These are phyloP conservation scores for Orchestes rusci DNA, from an alignment of 2,888 invertebrate genomes.

Conservation along the genomic window DNA sequence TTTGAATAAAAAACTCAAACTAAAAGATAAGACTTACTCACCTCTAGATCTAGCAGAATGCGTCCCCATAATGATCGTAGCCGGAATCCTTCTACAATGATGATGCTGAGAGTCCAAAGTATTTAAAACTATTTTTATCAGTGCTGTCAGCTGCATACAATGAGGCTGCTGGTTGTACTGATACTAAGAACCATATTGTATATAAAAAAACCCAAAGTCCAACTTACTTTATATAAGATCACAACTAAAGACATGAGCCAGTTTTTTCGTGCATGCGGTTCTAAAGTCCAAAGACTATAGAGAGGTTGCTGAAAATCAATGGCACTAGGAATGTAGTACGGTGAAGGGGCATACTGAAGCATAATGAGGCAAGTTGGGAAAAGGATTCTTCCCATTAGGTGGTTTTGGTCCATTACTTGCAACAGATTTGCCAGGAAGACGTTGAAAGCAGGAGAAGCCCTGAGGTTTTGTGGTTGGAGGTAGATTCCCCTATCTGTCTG, in stretches of 20 bases:
- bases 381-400: slow-evolving; percentile 83
- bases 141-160: slow-evolving; percentile 64
- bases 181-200: slow-evolving; percentile 47
- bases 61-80: slow-evolving; percentile 68
- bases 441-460: slow-evolving; percentile 90
- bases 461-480: slow-evolving; percentile 78
- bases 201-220: not conserved
- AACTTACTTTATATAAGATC: slow-evolving; percentile 88
- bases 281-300: slow-evolving; percentile 83
- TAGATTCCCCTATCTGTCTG: slow-evolving; percentile 85
- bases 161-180: slow-evolving; percentile 67
- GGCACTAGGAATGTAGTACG: slow-evolving; percentile 50
- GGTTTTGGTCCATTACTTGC: slow-evolving; percentile 92
- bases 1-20: too few species aligned
- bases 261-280: slow-evolving; percentile 77
- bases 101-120: slow-evolving; percentile 89
- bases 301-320: slow-evolving; percentile 58
- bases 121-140: slow-evolving; percentile 85
- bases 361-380: slow-evolving; percentile 77
- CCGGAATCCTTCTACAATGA: slow-evolving; percentile 78
- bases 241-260: slow-evolving; percentile 93
- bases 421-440: slow-evolving; percentile 91
- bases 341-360: slow-evolving; percentile 77
- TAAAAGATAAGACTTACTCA: too few species aligned
- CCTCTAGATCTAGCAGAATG: slow-evolving; percentile 61